A percentile compares a stretch with the other conserved stretches of the same genome.
phyloP scores from a whole-genome alignment of 1,140 invertebrate genomes.

The Zophobas morio region DNA sequence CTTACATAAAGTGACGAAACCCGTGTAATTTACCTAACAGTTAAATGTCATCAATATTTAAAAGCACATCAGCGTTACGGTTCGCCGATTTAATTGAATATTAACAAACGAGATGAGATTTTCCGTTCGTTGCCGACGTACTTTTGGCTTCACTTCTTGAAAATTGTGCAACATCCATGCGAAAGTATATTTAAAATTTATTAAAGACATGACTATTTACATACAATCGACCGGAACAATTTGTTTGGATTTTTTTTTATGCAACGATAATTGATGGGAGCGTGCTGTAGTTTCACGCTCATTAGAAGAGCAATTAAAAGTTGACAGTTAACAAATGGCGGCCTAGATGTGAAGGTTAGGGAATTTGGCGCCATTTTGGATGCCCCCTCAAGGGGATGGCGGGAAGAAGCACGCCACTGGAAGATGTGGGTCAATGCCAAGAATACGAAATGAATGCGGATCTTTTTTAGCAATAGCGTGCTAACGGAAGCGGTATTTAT shows the following conservation, averaged over 20 bases:
- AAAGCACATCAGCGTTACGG: constrained; percentile 12
- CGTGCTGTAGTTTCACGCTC: constrained; percentile 27
- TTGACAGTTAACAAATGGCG: constrained; percentile 30
- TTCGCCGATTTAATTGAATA: constrained; percentile 15
- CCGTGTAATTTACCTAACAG: constrained; percentile 19
- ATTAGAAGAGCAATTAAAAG: constrained; percentile 25
- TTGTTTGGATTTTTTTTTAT: constrained; percentile 34
- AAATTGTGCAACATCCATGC: constrained; percentile 18
- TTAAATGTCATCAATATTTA: constrained; percentile 27
- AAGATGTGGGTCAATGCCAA: neutral
- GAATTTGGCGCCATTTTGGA: too few species aligned
- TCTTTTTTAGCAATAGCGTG: too few species aligned
- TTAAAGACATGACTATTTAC: constrained; percentile 19
- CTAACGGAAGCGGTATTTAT: too few species aligned
- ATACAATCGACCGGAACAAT: constrained; percentile 42
- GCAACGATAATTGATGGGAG: constrained; percentile 32
- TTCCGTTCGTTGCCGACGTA: neutral
- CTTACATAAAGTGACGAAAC: constrained; percentile 37
- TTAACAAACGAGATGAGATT: neutral
- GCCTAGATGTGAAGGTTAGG: too few species aligned
- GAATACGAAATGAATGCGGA: too few species aligned
- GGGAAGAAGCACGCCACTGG: neutral
- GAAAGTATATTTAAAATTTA: constrained; percentile 37
- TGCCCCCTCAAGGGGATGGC: neutral
- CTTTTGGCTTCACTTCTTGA: neutral